These are phyloP conservation scores for Berghia stephanieae DNA, from an alignment of 1,140 invertebrate species.

Conservation along the genomic window DNA sequence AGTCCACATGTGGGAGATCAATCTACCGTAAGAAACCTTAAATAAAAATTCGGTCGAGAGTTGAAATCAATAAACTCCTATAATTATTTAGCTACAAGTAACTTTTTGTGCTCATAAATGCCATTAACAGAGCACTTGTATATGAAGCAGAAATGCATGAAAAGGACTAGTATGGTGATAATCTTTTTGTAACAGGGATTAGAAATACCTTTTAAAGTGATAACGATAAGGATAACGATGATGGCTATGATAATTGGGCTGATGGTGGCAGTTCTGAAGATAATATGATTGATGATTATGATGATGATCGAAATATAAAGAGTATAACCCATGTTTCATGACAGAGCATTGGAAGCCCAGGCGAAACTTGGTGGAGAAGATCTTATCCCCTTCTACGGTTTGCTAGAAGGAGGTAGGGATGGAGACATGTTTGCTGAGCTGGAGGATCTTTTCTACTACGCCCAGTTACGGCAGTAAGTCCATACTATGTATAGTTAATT, in stretches of 20 bases:
- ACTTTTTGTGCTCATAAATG: too few relatives aligned
- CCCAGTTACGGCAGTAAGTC: constrained; percentile 72
- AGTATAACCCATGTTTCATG: background rate
- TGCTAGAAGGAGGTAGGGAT: constrained; percentile 66
- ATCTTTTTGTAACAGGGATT: background rate
- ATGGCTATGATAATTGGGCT: background rate
- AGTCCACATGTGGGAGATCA: constrained; percentile 73
- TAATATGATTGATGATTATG: background rate
- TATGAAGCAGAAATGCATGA: background rate
- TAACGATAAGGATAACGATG: background rate
- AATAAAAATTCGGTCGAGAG: too few relatives aligned
- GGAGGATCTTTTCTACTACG: constrained; percentile 78
- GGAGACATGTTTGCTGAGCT: constrained; percentile 78
- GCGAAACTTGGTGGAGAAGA: constrained; percentile 65
- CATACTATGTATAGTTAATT: too few relatives aligned
- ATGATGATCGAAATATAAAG: background rate
- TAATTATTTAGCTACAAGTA: too few relatives aligned
- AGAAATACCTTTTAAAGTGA: background rate
- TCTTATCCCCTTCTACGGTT: constrained; percentile 67
- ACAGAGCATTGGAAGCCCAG: constrained; percentile 66
- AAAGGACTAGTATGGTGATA: background rate
- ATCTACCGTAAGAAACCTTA: constrained; percentile 71
- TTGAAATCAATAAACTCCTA: too few relatives aligned
- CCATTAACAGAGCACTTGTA: too few relatives aligned
- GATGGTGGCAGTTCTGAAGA: background rate